Conservation (phyloP, 2,113 vertebrate genomes). For the Bubo blakistoni region DNA sequence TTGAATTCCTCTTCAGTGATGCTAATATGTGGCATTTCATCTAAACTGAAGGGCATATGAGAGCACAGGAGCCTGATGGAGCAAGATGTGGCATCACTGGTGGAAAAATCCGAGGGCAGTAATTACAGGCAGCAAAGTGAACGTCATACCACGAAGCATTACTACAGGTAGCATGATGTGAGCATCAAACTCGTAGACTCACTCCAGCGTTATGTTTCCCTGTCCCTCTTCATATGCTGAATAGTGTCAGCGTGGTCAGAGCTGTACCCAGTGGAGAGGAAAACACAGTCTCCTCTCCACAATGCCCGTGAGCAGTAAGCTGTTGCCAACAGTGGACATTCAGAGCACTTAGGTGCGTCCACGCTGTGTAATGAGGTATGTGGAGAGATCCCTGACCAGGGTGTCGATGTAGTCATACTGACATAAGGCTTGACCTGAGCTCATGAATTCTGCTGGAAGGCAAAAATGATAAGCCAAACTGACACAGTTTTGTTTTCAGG, state of each 20-base stretch:
- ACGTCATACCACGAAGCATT: neutral
- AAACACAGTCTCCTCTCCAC: neutral
- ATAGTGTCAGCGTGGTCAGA: neutral
- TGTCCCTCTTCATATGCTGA: neutral
- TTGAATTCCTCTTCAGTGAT: neutral
- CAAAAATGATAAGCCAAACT: neutral
- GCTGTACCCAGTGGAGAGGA: neutral
- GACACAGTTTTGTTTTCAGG: neutral
- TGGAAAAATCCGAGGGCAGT: neutral
- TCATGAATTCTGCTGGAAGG: neutral
- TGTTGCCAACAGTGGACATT: neutral
- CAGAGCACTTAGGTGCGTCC: neutral
- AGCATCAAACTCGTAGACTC: neutral
- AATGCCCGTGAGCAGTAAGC: neutral
- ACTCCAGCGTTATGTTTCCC: neutral
- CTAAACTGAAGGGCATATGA: neutral
- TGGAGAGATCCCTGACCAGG: neutral
- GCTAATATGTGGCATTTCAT: neutral
- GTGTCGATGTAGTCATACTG: fast-evolving
- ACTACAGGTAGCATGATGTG: neutral
- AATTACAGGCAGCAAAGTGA: neutral
- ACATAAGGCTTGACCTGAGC: neutral
- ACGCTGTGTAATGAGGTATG: fast-evolving
- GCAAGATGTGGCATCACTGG: neutral
- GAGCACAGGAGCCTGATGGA: neutral